Evolutionary conservation across 2,113 vertebrate genomes (phyloP).

Genomic region (Xiphophorus maculatus): DNA sequence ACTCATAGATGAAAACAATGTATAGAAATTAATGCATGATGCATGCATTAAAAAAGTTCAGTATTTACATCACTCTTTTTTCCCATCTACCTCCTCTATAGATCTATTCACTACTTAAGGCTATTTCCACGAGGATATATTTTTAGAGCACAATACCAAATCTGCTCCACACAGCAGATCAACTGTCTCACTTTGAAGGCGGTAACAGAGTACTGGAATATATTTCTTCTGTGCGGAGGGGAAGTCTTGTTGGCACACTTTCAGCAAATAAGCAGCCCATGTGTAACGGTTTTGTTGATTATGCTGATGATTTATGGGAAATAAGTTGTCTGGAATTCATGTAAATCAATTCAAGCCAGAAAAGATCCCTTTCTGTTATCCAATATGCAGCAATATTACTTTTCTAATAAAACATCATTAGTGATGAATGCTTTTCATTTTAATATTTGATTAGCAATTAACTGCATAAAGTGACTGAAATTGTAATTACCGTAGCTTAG

Average conservation of each 20-base stretch:
- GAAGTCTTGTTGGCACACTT: slow-evolving; percentile 21
- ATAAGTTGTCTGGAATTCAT: slow-evolving; percentile 1
- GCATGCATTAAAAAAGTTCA: background rate
- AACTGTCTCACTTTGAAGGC: slow-evolving; percentile 23
- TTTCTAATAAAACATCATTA: background rate
- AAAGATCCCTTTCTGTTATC: background rate
- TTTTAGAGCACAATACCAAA: slow-evolving; percentile 54
- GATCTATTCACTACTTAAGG: slow-evolving; percentile 45
- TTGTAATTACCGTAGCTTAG: slow-evolving; percentile 5
- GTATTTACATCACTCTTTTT: slow-evolving; percentile 24
- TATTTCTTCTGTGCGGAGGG: slow-evolving; percentile 17
- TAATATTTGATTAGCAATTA: slow-evolving; percentile 12
- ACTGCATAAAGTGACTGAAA: background rate
- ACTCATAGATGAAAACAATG: too few species aligned
- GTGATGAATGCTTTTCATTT: slow-evolving; percentile 2
- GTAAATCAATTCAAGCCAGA: background rate
- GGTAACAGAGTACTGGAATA: slow-evolving; percentile 21
- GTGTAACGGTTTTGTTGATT: background rate
- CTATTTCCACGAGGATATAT: slow-evolving; percentile 54
- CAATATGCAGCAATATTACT: background rate
- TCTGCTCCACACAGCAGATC: slow-evolving; percentile 28
- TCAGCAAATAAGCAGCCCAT: slow-evolving; percentile 2
- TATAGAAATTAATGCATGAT: too few species aligned
- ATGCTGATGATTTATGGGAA: slow-evolving; percentile 15
- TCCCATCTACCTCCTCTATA: slow-evolving; percentile 10